Evolutionary conservation across 1,140 invertebrate genomes (phyloP).

Genomic region (Conus ventricosus): DNA sequence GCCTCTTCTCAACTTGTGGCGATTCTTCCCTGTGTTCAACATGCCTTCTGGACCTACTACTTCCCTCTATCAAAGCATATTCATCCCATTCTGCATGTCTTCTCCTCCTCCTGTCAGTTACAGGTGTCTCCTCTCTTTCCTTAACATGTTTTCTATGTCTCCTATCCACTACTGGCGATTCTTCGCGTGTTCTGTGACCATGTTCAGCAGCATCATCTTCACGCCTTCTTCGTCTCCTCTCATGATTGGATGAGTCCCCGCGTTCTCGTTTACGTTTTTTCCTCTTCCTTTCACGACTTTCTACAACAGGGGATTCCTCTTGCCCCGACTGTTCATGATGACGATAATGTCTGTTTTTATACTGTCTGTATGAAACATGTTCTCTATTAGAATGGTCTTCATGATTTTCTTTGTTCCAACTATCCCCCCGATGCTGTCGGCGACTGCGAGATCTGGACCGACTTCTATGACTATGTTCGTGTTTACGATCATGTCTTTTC

Average conservation of each 20-base stretch:
- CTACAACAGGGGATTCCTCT: not conserved
- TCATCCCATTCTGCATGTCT: not conserved
- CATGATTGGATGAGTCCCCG: not conserved
- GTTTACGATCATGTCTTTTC: conserved; percentile 33
- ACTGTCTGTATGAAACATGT: not conserved
- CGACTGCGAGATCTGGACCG: conserved; percentile 35
- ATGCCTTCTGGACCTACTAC: not conserved
- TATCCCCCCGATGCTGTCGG: conserved; percentile 25
- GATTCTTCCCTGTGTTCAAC: not conserved
- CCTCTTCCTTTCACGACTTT: not conserved
- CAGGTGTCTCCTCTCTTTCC: conserved; percentile 4
- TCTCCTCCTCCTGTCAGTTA: conserved; percentile 5
- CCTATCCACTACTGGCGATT: not conserved
- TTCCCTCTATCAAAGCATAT: not conserved
- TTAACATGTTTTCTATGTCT: not conserved
- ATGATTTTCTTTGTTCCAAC: conserved; percentile 40
- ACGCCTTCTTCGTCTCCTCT: not conserved
- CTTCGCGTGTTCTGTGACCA: not conserved
- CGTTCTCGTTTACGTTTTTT: not conserved
- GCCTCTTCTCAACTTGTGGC: not conserved
- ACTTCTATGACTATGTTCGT: conserved; percentile 29
- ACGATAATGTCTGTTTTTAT: conserved; percentile 13
- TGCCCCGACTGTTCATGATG: not conserved
- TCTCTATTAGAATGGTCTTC: conserved; percentile 36
- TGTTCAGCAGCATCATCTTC: not conserved